Evolutionary conservation across 2,113 vertebrate genomes (phyloP).

Genomic region (Platanista minor): DNA sequence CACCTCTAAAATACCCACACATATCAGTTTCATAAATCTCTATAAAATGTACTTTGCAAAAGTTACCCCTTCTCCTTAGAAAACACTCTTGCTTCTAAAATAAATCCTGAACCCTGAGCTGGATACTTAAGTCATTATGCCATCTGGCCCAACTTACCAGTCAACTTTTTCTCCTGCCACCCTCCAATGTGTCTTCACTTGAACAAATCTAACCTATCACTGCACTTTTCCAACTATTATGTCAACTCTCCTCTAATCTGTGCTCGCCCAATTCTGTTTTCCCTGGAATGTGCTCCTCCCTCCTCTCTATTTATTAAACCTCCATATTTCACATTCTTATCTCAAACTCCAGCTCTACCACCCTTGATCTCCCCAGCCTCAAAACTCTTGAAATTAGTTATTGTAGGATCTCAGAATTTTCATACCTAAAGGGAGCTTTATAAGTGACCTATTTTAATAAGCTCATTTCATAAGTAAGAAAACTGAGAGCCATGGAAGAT

Average conservation of each 20-base stretch:
- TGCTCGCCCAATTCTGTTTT: background rate
- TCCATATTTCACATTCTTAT: slow-evolving; percentile 3
- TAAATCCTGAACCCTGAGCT: background rate
- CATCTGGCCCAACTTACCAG: background rate
- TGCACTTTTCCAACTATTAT: background rate
- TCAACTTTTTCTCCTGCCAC: background rate
- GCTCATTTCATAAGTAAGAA: background rate
- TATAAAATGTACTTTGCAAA: background rate
- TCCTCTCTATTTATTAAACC: background rate
- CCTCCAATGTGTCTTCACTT: background rate
- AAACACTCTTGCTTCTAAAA: background rate
- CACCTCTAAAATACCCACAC: background rate
- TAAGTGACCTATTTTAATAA: background rate
- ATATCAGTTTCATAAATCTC: background rate
- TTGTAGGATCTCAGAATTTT: background rate
- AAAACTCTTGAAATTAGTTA: background rate
- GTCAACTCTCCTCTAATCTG: background rate
- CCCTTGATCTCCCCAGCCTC: background rate
- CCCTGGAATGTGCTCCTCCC: background rate
- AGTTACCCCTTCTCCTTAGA: background rate
- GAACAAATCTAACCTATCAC: background rate
- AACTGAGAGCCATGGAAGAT: background rate
- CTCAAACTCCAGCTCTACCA: background rate
- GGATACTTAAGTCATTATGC: background rate
- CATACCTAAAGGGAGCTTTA: background rate